Percentiles rank a stretch among this genome's conserved stretches.
Evolutionary conservation across 2,888 invertebrate species (phyloP).

Genomic region (Malacosoma neustria): DNA sequence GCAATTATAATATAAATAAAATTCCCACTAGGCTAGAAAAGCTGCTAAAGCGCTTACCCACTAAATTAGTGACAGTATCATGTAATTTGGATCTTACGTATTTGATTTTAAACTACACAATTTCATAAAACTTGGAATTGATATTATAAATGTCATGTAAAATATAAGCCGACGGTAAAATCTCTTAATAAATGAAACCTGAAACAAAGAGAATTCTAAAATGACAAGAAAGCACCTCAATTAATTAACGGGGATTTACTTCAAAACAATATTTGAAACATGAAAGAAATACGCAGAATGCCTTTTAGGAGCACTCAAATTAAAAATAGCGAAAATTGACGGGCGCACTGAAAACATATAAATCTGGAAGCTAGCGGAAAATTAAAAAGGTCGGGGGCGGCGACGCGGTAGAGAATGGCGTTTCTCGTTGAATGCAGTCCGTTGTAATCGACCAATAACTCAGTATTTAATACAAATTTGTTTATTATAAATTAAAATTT

Average conservation of each 20-base stretch:
- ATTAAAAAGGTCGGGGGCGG: constrained; percentile 51
- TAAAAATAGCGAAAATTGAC: constrained; percentile 65
- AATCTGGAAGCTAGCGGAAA: constrained; percentile 67
- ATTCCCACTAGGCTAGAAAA: too few relatives aligned
- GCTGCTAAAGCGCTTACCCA: too few relatives aligned
- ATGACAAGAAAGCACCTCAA: constrained; percentile 7
- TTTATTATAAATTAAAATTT: too few relatives aligned
- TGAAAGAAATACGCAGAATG: constrained; percentile 31
- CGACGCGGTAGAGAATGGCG: constrained; percentile 27
- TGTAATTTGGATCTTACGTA: too few relatives aligned
- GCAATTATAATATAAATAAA: too few relatives aligned
- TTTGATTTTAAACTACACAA: too few relatives aligned
- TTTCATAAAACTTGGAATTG: too few relatives aligned
- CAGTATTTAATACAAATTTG: constrained; percentile 31
- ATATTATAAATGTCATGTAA: too few relatives aligned
- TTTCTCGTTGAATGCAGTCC: neutral
- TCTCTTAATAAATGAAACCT: neutral
- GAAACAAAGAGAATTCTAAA: neutral
- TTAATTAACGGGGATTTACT: constrained; percentile 18
- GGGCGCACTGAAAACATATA: constrained; percentile 60
- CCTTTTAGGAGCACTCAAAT: constrained; percentile 43
- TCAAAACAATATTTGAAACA: constrained; percentile 21
- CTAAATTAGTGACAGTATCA: too few relatives aligned
- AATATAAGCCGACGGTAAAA: too few relatives aligned
- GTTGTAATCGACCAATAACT: constrained; percentile 32